Percentiles rank a stretch among this genome's conserved stretches.
Evolutionary conservation across 2,113 vertebrate genomes (phyloP).

Genomic region (Eulemur macaco): DNA sequence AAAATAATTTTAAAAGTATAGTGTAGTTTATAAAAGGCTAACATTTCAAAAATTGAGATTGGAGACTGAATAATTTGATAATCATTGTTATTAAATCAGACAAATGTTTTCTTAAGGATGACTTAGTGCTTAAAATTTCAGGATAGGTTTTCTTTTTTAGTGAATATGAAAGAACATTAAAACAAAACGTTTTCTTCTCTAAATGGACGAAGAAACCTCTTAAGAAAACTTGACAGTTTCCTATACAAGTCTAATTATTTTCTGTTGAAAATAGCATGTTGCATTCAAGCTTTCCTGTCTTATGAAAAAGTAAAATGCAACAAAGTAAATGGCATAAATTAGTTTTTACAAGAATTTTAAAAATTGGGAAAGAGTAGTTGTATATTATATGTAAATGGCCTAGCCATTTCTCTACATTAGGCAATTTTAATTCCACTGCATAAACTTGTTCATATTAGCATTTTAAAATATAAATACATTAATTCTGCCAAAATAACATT

Average conservation of each 20-base stretch:
- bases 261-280: background rate
- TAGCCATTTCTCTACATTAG: background rate
- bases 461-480: conserved; percentile 39
- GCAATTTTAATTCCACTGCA: background rate
- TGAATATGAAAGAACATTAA: background rate
- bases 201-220: background rate
- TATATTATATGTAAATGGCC: background rate
- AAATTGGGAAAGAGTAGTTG: background rate
- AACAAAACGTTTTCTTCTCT: background rate
- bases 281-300: background rate
- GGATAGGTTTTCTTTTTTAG: background rate
- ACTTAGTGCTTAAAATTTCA: conserved; percentile 34
- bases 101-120: background rate
- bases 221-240: background rate
- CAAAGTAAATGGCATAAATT: background rate
- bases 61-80: conserved; percentile 47
- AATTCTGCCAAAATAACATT: conserved; percentile 64
- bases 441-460: background rate
- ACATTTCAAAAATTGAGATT: conserved; percentile 26
- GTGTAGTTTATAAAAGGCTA: background rate
- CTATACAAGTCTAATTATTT: conserved; percentile 25
- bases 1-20: background rate
- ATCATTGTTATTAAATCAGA: conserved; percentile 17
- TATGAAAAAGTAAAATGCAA: conserved; percentile 13
- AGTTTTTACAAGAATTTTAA: conserved; percentile 7